Evolutionary conservation across 1,140 invertebrate species (phyloP), one percentile per base, ranked within the genome.

Genomic region (Drosophila insularis): DNA sequence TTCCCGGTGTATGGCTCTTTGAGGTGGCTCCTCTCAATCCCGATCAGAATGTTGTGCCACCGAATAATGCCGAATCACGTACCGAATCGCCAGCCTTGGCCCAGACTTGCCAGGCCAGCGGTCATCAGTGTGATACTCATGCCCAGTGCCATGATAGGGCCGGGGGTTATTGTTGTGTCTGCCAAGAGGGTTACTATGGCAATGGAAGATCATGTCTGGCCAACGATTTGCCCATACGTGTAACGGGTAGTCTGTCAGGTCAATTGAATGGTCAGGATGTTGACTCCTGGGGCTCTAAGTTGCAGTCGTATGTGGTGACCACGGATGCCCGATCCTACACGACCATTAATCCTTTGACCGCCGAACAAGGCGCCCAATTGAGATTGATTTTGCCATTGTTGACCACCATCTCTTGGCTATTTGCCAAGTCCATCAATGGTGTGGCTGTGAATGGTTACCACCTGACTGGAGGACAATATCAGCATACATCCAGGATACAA

Each of bases 301-400:
- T 99, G 58, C 98, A 99, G 92, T 96, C 97, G 0, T 99, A 98
- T 91, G 95, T 99, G 0, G 96, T 98, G 2, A 96, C 97, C 3
- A 93, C 94, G 11, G 98, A 99, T 89, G 97, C 97, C 2, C 93
- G 98, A 67, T 95, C 96, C 2, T 99, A 99, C 89, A 98, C 97
- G 0, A 98, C 98, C 6, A 93, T 99, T 14, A 97, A 97, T 2
- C 95, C 95, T 60, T 93, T 98, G 2, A 95, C 95, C 0, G 91
- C 94, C 13, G 92, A 93, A 14, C 93, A 98, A 32, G 98, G 97
- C 0, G 94, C 94, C 14, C 95, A 96, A 80, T 93, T 98, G 71
- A 97, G 98, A 90, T 93, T 96, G 17, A 92, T 98, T 0, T 95
- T 95, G 67, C 94, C 96, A 4, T 91, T 99, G 39, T 69, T 90